Percentiles rank a stretch among this genome's conserved stretches.
These are phyloP conservation scores for Lycia hirtaria DNA, from an alignment of 2,888 invertebrate genomes.

Conservation along the genomic window DNA sequence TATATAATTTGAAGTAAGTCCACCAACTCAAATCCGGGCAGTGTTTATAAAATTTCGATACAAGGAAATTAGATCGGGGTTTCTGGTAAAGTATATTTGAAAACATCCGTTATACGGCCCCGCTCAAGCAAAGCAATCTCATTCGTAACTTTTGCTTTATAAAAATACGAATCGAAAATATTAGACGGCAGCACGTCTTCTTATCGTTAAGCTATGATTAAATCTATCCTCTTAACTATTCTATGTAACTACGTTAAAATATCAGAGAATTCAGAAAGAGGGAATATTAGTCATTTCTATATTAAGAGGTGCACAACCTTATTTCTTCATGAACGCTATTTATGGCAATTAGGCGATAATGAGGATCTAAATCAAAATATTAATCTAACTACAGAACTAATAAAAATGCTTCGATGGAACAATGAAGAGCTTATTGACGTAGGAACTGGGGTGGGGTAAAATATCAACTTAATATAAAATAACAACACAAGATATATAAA, in stretches of 20 bases:
- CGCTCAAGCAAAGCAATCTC: conserved; percentile 83
- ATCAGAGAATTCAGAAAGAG: conserved; percentile 85
- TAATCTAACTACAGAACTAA: conserved; percentile 69
- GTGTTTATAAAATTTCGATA: conserved; percentile 27
- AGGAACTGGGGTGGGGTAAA: conserved; percentile 76
- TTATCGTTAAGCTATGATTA: conserved; percentile 81
- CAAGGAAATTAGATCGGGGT: conserved; percentile 44
- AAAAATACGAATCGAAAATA: conserved; percentile 86
- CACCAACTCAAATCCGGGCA: conserved; percentile 29
- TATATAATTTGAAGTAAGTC: conserved; percentile 31
- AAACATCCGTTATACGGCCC: conserved; percentile 70
- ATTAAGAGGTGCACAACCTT: conserved; percentile 85
- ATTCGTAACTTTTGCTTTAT: conserved; percentile 84
- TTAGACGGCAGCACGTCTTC: conserved; percentile 80
- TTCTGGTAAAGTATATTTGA: conserved; percentile 48
- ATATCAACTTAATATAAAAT: conserved; percentile 43
- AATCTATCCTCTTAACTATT: conserved; percentile 78
- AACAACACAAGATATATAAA: conserved; percentile 37
- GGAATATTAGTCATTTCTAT: conserved; percentile 82
- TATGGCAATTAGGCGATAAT: conserved; percentile 78
- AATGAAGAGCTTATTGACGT: conserved; percentile 62
- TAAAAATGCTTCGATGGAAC: conserved; percentile 62
- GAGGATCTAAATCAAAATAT: conserved; percentile 67
- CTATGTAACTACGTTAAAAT: conserved; percentile 81
- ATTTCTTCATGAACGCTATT: conserved; percentile 84